Base-by-base conservation (phyloP, 1,140 invertebrate species). In the Drosophila ficusphila region DNA sequence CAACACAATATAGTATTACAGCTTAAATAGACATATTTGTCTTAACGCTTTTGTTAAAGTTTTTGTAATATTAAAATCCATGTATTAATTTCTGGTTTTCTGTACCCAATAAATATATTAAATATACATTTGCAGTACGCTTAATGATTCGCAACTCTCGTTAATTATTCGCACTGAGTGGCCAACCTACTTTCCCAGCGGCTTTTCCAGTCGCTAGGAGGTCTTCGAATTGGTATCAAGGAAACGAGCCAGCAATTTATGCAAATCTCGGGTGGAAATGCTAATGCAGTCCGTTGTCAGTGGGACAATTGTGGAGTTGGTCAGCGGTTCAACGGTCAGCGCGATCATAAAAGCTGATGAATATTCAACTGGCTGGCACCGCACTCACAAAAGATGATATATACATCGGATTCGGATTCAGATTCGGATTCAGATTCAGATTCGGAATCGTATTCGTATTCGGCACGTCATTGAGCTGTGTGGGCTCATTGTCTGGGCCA, bases 191-290 rank as follows among this genome's bases (percentile, higher is more conserved):
- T 85, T 85, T 85, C 76, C 71, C 72, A 69, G 39, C 58, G 42
- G 53, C 62, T 79, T 75, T 83, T 83, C 54, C 79, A 83, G 54
- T 75, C 57, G 64, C 71, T 54, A 57, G 81, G 76, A 85, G 81
- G 81, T 86, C 81, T 86, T 44, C 54, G 49, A 79, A 72, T 85
- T 76, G 69, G 79, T 75, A 89, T 89, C 79, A 89, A 89, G 85
- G 85, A 89, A 89, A 89, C 76, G 48, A 41, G 39, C 19, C 46
- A 57, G 41, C 23, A 89, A 89, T 79, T 79, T 73, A 83, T 89
- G 79, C 65, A 71, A 89, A 83, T 77, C 72, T 70, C 58, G 53
- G 44, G 61, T 72, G 79, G 61, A 74, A 82, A 89, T 83, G 82
- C 72, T 76, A 86, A 82, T 76, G 81, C 39, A 53, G 54, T 41